Base-by-base conservation (phyloP, 2,113 vertebrate species). In the Rhodinocichla rosea region DNA sequence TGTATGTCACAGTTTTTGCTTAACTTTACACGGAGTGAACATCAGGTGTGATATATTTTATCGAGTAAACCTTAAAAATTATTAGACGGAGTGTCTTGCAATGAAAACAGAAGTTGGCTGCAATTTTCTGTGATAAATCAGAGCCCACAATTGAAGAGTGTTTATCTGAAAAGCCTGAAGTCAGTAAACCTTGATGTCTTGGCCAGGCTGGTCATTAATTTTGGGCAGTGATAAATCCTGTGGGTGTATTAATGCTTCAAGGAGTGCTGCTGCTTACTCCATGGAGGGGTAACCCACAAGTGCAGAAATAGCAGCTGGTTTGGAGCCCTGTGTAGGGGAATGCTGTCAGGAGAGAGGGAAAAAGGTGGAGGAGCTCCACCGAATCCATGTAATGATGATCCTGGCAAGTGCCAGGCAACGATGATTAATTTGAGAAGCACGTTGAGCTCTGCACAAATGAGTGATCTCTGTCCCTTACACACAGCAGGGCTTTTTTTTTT, bases 171-270 rank as follows among this genome's bases (percentile, higher is more conserved):
- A 60, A 59, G 64, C 68, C 69, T 71, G 30, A 64, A 89, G 50
- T 82, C 60, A 17, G 60, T 94, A 96, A 95, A 86, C 71, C 76
- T 92, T 85, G 80, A 37, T 95, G 57, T 87, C 83, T 80, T 1
- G 1, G 53, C 78, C 57, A 28, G 56, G 68, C 73, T 78, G n/a
- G 79, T 82, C 22, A 42, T 96, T 90, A 90, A 81, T 52, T 37
- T 52, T 89, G 37, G 37, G 30, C 64, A 42, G 60, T 18, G 14
- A 75, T 93, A 96, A 96, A 96, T 90, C 88, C 88, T 59, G 49
- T 2, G 2, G n/a, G 32, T 93, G 44, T 37, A 23, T 64, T 44
- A 80, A 63, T 20, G 32, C 83, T 45, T 39, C n/a, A 57, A 45
- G 85, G 81, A 63, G 62, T 53, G n/a, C 27, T 49, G 63, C 64